Conservation (phyloP, 2,888 invertebrate genomes). For the Argyra leucocephala region DNA sequence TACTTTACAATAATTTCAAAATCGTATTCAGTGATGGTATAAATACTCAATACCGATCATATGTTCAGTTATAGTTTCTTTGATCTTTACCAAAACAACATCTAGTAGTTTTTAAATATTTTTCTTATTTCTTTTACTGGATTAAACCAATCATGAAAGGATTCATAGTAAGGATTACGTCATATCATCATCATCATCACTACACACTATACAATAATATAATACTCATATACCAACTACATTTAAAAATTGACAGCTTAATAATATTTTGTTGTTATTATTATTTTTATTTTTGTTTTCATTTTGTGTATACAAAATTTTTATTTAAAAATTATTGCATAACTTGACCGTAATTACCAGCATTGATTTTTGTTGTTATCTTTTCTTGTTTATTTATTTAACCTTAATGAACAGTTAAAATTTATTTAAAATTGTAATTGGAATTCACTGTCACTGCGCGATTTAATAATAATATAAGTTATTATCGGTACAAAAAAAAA, state of each 20-base stretch:
- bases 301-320: neutral
- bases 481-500: too few species aligned
- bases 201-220: too few species aligned
- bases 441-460: neutral
- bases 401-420: neutral
- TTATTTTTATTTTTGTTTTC: neutral
- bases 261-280: too few species aligned
- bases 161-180: conserved; percentile 3
- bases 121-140: neutral
- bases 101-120: neutral
- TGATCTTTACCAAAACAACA: neutral
- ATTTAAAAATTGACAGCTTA: neutral
- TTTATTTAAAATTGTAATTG: neutral
- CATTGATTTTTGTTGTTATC: neutral
- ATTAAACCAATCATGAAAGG: conserved; percentile 2
- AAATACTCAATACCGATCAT: neutral
- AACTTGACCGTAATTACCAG: neutral
- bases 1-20: neutral
- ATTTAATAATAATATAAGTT: too few species aligned
- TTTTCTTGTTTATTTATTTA: neutral
- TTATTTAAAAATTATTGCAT: neutral
- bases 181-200: neutral
- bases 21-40: neutral
- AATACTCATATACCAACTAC: too few species aligned
- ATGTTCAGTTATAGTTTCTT: neutral